Evolutionary conservation across 1,140 invertebrate species (phyloP).

Genomic region (Bombus balteatus): DNA sequence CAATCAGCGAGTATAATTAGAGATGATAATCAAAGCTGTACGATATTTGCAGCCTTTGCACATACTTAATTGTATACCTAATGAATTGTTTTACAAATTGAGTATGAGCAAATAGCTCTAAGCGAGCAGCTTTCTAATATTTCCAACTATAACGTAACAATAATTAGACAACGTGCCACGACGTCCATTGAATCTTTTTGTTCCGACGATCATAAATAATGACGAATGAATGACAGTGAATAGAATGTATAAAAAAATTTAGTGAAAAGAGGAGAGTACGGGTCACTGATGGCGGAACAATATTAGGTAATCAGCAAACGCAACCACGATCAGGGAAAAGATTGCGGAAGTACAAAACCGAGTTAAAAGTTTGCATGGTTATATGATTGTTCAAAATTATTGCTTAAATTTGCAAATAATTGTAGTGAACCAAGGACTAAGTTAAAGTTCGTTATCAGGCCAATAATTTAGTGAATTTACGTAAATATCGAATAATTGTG

Average conservation of each 20-base stretch:
- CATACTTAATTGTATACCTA: no score
- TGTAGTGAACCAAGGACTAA: not conserved
- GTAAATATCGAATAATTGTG: no score
- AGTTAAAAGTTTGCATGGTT: not conserved
- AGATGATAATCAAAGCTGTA: not conserved
- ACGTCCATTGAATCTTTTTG: no score
- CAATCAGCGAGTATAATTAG: not conserved
- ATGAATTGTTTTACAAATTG: not conserved
- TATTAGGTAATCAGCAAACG: constrained; percentile 47
- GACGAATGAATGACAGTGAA: no score
- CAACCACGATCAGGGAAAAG: constrained; percentile 43
- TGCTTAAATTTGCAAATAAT: not conserved
- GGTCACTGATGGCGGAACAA: constrained; percentile 6
- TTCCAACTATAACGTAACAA: no score
- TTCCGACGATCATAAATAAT: no score
- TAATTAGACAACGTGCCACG: no score
- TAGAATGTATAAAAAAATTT: not conserved
- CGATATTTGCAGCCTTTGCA: no score
- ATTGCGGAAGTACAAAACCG: constrained; percentile 25
- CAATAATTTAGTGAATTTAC: no score
- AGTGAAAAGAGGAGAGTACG: constrained; percentile 20
- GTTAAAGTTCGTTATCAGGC: not conserved
- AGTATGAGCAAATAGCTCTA: no score
- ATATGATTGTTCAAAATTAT: not conserved
- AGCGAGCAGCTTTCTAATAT: no score